Base-by-base conservation (phyloP, 2,888 invertebrate species). In the Allophyes oxyacanthae region DNA sequence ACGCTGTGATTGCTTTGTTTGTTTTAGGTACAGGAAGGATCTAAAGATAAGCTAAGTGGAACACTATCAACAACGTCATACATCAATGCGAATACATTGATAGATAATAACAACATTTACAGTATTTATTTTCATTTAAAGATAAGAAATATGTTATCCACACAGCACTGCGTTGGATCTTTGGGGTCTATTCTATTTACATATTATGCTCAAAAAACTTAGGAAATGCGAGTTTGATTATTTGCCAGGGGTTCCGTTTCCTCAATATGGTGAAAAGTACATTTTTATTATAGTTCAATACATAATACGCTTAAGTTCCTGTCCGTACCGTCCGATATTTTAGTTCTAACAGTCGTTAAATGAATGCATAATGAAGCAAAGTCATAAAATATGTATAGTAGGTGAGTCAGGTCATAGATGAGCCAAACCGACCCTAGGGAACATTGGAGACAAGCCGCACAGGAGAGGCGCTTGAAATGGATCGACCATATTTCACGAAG, bases 221-320 rank as follows among this genome's bases (percentile, higher is more conserved):
- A 7, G 30, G 48, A 55, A 60, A 67, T 72, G 48, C 54, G 48
- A 36, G 54, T 72, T 66, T 44, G 34, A 44, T 66, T 30, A 49
- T 51, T 67, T 52, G 37, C 15, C 8, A 28, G 54, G 48, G 62
- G 40, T 49, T 42, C 48, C 45, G 54, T 36, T 6, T 20, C n/a
- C n/a, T 14, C 13, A 15, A 36, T 26, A 37, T 32, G 13, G 26
- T 8, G 13, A 15, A 32, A 11, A 13, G 26, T n/a, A 33, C 7
- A 30, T 5, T 28, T 28, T 28, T 28, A 13, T 13, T 9, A 13
- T 45, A 37, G 25, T 64, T 45, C 36, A 13, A 34, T 34, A 43
- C 7, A 25, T 48, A 2, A 15, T 14, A 34, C 32, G 33, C 11
- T 41, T 38, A 43, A 34, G 45, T 32, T n/a, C n/a, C n/a, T n/a